Percentiles rank a stretch among this genome's conserved stretches.
These are phyloP conservation scores for Strigamia transsilvanica DNA, from an alignment of 2,888 invertebrate species.

Conservation along the genomic window DNA sequence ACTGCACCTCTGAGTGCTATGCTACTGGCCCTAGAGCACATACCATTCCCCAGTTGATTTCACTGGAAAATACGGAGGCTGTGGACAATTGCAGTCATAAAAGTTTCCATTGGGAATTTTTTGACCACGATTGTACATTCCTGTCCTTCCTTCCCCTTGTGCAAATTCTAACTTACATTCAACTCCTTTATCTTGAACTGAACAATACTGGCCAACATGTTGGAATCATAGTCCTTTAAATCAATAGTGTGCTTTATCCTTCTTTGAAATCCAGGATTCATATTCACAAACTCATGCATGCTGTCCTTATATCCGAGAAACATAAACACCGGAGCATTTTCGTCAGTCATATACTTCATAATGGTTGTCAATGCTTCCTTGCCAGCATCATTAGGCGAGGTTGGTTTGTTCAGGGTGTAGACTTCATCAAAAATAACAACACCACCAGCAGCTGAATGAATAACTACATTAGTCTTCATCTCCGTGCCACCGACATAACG, in stretches of 20 bases:
- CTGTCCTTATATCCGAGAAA: slow-evolving; percentile 28
- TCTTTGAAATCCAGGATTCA: slow-evolving; percentile 52
- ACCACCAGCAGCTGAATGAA: slow-evolving; percentile 43
- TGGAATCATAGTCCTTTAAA: not conserved
- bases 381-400: slow-evolving; percentile 37
- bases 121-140: too few relatives aligned
- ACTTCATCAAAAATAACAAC: slow-evolving; percentile 51
- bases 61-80: too few relatives aligned
- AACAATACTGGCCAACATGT: slow-evolving; percentile 29
- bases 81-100: too few relatives aligned
- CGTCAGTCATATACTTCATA: slow-evolving; percentile 51
- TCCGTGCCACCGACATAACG: slow-evolving; percentile 46
- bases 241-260: slow-evolving; percentile 27
- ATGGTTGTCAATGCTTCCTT: slow-evolving; percentile 51
- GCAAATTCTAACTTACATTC: not conserved
- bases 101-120: too few relatives aligned
- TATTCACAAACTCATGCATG: slow-evolving; percentile 46
- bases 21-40: too few relatives aligned
- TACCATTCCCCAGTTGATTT: too few relatives aligned
- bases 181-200: slow-evolving; percentile 17
- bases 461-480: slow-evolving; percentile 36
- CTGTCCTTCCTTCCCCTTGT: too few relatives aligned
- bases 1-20: too few relatives aligned
- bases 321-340: slow-evolving; percentile 46
- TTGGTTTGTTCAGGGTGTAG: slow-evolving; percentile 51